phyloP scores from a whole-genome alignment of 2,888 invertebrate genomes.

The Agrenia bidenticulata region DNA sequence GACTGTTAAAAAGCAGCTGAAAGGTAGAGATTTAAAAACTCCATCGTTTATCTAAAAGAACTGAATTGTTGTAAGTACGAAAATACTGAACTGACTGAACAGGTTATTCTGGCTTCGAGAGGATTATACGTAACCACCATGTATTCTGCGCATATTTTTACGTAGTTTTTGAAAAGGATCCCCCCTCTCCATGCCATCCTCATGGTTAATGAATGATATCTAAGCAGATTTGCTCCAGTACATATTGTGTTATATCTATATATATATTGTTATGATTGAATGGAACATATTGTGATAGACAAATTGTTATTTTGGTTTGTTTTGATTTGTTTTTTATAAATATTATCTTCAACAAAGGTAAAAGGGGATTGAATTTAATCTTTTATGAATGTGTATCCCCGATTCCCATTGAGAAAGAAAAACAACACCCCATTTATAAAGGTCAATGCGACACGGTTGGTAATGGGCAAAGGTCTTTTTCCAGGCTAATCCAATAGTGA shows the following conservation, averaged over 20 bases:
- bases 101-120: background rate
- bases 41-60: too few species aligned
- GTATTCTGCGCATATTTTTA: background rate
- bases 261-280: too few species aligned
- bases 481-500: slow-evolving; percentile 3
- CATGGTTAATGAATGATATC: background rate
- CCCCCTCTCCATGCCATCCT: background rate
- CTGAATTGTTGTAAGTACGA: too few species aligned
- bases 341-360: background rate
- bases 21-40: too few species aligned
- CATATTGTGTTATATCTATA: too few species aligned
- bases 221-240: slow-evolving; percentile 14
- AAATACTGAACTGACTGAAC: too few species aligned
- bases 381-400: slow-evolving; percentile 9
- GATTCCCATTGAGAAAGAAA: slow-evolving; percentile 10
- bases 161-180: background rate
- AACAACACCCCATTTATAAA: slow-evolving; percentile 20
- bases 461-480: slow-evolving; percentile 4
- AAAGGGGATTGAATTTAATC: slow-evolving; percentile 1
- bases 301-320: slow-evolving; percentile 20
- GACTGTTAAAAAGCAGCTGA: too few species aligned
- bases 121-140: background rate
- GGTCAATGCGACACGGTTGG: slow-evolving; percentile 24
- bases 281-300: too few species aligned
- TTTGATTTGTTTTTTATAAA: slow-evolving; percentile 23